A percentile compares a stretch with the other conserved stretches of the same genome.
These are phyloP conservation scores for Tinamus guttatus DNA, from an alignment of 2,113 vertebrate genomes.

Conservation along the genomic window DNA sequence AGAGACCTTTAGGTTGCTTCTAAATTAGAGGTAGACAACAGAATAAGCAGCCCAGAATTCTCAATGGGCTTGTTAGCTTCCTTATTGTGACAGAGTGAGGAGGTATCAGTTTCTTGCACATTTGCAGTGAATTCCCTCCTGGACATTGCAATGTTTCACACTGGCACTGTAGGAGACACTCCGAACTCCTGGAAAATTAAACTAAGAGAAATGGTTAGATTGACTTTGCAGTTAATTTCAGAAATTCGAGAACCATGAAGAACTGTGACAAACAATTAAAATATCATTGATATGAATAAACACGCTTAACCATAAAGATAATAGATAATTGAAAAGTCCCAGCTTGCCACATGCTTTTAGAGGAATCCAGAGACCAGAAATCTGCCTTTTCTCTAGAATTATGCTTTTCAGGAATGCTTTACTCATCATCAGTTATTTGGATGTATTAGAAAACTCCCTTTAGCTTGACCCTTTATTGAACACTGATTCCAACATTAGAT, in stretches of 20 bases:
- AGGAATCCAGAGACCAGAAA: not conserved
- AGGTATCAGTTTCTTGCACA: not conserved
- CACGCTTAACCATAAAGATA: not conserved
- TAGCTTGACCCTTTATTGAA: not conserved
- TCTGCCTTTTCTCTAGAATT: not conserved
- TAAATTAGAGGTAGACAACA: conserved; percentile 12
- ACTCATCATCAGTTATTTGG: not conserved
- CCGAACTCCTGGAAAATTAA: not conserved
- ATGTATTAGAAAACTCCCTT: not conserved
- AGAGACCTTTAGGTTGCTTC: not conserved
- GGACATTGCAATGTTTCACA: not conserved
- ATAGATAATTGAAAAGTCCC: not conserved
- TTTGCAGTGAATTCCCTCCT: not conserved
- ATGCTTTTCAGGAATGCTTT: not conserved
- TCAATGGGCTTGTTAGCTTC: not conserved
- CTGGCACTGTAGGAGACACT: not conserved
- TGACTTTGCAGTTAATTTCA: not conserved
- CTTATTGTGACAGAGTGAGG: not conserved
- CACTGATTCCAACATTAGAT: not conserved
- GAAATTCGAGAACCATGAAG: not conserved
- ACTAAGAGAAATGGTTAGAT: not conserved
- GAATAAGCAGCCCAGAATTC: not conserved
- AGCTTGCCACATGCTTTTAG: not conserved
- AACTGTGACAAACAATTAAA: not conserved
- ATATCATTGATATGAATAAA: not conserved